Evolutionary conservation across 2,797 vertebrate species (phyloP).

Genomic region (Micrastur ruficollis): DNA sequence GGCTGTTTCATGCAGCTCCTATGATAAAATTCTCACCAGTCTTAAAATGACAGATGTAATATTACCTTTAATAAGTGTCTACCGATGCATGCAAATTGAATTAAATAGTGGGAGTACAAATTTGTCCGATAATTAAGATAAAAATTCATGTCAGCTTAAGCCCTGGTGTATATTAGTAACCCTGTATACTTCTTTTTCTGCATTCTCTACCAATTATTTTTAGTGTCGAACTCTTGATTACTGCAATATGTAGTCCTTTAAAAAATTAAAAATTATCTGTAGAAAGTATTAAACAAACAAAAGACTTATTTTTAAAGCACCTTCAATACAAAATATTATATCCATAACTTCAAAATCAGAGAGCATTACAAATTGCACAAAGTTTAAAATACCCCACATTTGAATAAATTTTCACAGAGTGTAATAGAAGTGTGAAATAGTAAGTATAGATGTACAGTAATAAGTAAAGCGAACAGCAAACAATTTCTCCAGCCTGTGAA

Average conservation of each 20-base stretch:
- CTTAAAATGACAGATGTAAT: constrained; percentile 87
- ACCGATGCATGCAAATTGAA: constrained; percentile 88
- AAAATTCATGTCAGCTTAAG: constrained; percentile 85
- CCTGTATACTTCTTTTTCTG: constrained; percentile 75
- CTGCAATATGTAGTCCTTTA: constrained; percentile 46
- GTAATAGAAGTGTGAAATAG: not conserved
- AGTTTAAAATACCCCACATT: not conserved
- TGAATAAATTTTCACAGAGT: constrained; percentile 9
- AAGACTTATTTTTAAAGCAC: constrained; percentile 33
- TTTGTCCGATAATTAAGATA: constrained; percentile 87
- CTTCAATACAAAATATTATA: constrained; percentile 14
- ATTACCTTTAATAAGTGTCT: constrained; percentile 87
- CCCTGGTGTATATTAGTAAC: constrained; percentile 82
- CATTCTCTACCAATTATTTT: constrained; percentile 74
- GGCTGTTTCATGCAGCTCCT: constrained; percentile 75
- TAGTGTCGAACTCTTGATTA: constrained; percentile 70
- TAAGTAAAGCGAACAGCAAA: not conserved
- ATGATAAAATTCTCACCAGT: constrained; percentile 85
- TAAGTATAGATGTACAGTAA: not conserved
- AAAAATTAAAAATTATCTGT: constrained; percentile 31
- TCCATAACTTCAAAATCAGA: constrained; percentile 19
- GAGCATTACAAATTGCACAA: not conserved
- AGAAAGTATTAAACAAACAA: constrained; percentile 55
- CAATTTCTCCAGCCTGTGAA: not conserved
- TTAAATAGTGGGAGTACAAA: constrained; percentile 87